Conservation (phyloP, 2,888 invertebrate species). For the Oxytorus armatus region DNA sequence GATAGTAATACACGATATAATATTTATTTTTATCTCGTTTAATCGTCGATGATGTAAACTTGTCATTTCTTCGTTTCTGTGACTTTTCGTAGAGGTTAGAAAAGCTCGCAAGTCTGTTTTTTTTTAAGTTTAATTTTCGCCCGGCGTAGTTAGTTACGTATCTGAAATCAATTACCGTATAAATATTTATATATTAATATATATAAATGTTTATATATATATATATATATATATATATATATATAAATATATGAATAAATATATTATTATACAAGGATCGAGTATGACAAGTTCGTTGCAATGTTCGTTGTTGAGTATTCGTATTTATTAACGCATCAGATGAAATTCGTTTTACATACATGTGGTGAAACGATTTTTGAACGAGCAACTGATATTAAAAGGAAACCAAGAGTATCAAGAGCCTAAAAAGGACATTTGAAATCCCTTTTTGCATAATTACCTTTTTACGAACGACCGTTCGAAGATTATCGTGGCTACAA, state of each 20-base stretch:
- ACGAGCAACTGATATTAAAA: not conserved
- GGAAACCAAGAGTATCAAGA: not conserved
- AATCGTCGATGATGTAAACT: slow-evolving; percentile 42
- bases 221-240: slow-evolving; percentile 65
- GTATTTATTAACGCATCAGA: slow-evolving; percentile 58
- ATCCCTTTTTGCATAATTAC: not conserved
- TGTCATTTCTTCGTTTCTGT: slow-evolving; percentile 22
- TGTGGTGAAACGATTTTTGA: slow-evolving; percentile 34
- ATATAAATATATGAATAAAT: slow-evolving; percentile 60
- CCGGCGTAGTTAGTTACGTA: slow-evolving; percentile 41
- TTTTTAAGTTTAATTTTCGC: slow-evolving; percentile 9
- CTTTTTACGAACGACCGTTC: no score
- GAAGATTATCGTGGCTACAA: no score
- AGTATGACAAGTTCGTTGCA: slow-evolving; percentile 46
- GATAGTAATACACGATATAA: slow-evolving; percentile 21
- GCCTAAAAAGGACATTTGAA: not conserved
- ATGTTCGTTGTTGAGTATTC: slow-evolving; percentile 60
- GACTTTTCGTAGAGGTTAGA: slow-evolving; percentile 2
- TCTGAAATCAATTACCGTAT: slow-evolving; percentile 47
- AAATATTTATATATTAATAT: slow-evolving; percentile 60
- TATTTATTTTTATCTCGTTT: slow-evolving; percentile 61
- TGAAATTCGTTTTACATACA: slow-evolving; percentile 48
- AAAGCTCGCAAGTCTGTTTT: slow-evolving; percentile 46
- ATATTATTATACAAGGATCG: slow-evolving; percentile 45
- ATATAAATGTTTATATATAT: no score